Evolutionary conservation across 1,140 invertebrate genomes (phyloP), one percentile per base, ranked within the genome.

Genomic region (Cydia fagiglandana): DNA sequence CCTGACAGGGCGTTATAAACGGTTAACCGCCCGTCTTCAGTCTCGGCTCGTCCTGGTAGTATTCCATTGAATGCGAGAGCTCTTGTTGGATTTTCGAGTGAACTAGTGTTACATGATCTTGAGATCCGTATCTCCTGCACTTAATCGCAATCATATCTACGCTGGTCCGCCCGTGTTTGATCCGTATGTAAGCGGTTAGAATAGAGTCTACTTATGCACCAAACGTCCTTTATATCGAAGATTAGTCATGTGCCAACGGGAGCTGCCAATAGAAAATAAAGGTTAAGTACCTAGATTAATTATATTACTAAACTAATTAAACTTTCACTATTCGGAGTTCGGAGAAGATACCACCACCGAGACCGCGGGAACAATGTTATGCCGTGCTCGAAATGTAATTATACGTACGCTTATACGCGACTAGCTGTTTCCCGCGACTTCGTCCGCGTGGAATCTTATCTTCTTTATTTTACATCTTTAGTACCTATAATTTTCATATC

Each of bases 1-100:
- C 7, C 66, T 70, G 66, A 70, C 66, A 70, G 38, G 66, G 34
- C 34, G 66, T 70, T 70, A 70, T 66, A 66, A 66, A 38, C 66
- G 66, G 64, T 34, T 68, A 68, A n/a, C 64, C 64, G 28, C 64
- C 66, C 66, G 38, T 38, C 66, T 13, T 38, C 66, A 70, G 45
- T 70, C 66, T 41, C 66, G 66, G 66, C 6, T 38, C 7, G n/a
- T 61, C 56, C n/a, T 20, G 17, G 9, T 2, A 7, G 17, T 24
- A 9, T 24, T 61, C 20, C 20, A 24, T 56, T 56, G 7, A 10
- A 24, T 61, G 20, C 20, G 17, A n/a, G 20, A 61, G 17, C n/a
- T n/a, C 53, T 56, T 9, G n/a, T 61, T 9, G 9, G 24, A n/a
- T 24, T 24, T 12, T 61, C 20, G 17, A 12, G 20, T 10, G 56